Conservation (phyloP, 2,113 vertebrate species). For the Dicerorhinus sumatrensis region DNA sequence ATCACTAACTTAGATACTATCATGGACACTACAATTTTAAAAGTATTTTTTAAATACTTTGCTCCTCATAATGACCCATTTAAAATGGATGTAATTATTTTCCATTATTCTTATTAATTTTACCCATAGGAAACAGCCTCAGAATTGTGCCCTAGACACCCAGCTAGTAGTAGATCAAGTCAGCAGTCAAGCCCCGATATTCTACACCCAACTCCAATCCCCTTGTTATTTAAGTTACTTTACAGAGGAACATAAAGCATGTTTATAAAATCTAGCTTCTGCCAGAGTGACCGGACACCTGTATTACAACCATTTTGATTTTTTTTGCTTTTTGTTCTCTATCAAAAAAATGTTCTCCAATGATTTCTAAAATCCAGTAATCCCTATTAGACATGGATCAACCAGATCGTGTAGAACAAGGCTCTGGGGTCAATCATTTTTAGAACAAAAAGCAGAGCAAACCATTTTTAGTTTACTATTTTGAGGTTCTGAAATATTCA, state of each 20-base stretch:
- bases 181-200: neutral
- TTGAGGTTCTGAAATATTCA: conserved; percentile 76
- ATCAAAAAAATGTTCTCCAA: neutral
- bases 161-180: neutral
- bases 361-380: conserved; percentile 6
- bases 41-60: neutral
- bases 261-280: neutral
- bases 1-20: neutral
- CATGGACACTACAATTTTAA: neutral
- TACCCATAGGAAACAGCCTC: neutral
- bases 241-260: neutral
- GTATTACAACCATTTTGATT: neutral
- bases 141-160: neutral
- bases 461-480: conserved; percentile 71
- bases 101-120: neutral
- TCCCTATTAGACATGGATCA: neutral
- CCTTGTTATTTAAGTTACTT: neutral
- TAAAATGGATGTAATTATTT: neutral
- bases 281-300: neutral
- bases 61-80: neutral
- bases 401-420: conserved; percentile 5
- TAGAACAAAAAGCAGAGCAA: conserved; percentile 62
- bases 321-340: conserved; percentile 15
- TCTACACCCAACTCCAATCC: neutral
- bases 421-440: conserved; percentile 66